Conservation (phyloP, 2,888 invertebrate species). For the Rosalia funebris region DNA sequence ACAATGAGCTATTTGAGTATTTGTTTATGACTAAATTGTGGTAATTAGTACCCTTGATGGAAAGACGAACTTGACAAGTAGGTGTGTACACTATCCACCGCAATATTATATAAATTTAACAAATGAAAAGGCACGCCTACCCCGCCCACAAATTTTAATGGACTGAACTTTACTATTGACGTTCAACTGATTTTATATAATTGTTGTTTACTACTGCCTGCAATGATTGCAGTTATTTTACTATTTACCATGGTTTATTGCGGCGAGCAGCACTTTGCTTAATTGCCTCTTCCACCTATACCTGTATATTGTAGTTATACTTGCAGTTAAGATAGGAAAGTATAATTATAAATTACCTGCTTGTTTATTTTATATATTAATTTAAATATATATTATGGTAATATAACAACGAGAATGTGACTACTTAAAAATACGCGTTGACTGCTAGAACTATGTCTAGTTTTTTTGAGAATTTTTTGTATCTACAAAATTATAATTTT, state of each 20-base stretch:
- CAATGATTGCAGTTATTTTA: background rate
- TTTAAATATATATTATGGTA: too few relatives aligned
- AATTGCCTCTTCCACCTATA: background rate
- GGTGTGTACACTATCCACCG: background rate
- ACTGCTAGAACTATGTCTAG: too few relatives aligned
- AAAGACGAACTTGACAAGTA: too few relatives aligned
- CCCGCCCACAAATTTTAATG: background rate
- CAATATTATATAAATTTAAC: background rate
- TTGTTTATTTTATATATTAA: too few relatives aligned
- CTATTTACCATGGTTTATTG: background rate
- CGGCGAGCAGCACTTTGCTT: background rate
- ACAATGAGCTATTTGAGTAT: background rate
- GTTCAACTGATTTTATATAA: background rate
- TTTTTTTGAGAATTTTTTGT: too few relatives aligned
- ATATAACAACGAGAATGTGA: too few relatives aligned
- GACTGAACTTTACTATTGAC: background rate
- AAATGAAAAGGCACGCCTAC: background rate
- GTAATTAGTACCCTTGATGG: too few relatives aligned
- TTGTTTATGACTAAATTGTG: background rate
- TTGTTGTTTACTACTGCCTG: background rate
- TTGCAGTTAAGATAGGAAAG: too few relatives aligned
- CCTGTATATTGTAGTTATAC: too few relatives aligned
- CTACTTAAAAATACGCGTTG: too few relatives aligned
- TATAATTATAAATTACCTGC: too few relatives aligned
- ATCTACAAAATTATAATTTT: too few relatives aligned